phyloP scores from a whole-genome alignment of 2,113 vertebrate genomes.

The Puntigrus tetrazona region DNA sequence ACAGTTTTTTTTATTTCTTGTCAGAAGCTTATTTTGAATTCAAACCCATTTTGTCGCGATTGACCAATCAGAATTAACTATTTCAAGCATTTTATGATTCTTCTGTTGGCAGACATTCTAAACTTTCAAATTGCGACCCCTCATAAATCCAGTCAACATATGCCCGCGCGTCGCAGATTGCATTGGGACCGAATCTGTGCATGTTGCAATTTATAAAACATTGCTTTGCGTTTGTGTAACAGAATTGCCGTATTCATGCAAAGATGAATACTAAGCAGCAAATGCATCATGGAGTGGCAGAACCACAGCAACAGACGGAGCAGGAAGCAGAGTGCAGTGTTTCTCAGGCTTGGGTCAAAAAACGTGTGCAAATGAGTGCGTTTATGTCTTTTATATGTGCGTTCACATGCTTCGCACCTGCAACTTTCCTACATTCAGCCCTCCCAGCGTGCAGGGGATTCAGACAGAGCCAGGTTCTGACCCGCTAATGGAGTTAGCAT shows the following conservation, averaged over 20 bases:
- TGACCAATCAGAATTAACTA: background rate
- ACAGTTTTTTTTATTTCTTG: background rate
- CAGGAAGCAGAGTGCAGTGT: constrained; percentile 20
- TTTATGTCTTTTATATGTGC: constrained; percentile 1
- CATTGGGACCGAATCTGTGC: background rate
- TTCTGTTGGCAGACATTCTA: background rate
- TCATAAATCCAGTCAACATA: background rate
- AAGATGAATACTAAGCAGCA: constrained; percentile 23
- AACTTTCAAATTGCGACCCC: background rate
- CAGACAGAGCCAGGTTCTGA: constrained; percentile 69
- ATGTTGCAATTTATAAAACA: background rate
- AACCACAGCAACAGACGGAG: constrained; percentile 35
- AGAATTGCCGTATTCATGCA: background rate
- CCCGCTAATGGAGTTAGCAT: constrained; percentile 80
- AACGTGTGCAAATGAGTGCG: constrained; percentile 19
- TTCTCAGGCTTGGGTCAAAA: constrained; percentile 35
- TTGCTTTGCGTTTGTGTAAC: constrained; percentile 34
- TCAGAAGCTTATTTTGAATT: background rate
- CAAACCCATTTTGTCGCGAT: background rate
- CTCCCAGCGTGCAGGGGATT: constrained; percentile 60
- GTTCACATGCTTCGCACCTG: constrained; percentile 57
- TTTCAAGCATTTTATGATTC: background rate
- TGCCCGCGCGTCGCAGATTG: background rate
- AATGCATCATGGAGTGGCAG: constrained; percentile 26
- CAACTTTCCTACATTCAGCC: constrained; percentile 53